Percentiles rank a stretch among this genome's conserved stretches.
Evolutionary conservation across 2,113 vertebrate genomes (phyloP).

Genomic region (Orthonyx spaldingii): DNA sequence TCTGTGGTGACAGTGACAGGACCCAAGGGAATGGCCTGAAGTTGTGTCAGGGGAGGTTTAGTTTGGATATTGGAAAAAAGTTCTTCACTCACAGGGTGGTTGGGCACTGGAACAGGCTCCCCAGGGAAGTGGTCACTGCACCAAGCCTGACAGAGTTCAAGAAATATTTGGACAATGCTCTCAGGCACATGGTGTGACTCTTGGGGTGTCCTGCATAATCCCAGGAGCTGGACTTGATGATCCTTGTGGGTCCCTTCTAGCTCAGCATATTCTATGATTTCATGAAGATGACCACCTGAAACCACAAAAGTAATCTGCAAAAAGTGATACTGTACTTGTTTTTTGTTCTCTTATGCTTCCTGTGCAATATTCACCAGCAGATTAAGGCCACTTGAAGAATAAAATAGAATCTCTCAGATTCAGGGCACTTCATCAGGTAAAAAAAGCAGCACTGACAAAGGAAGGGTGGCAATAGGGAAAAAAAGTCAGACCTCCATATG

Average conservation of each 20-base stretch:
- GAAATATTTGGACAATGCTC: background rate
- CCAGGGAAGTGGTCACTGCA: background rate
- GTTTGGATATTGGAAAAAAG: background rate
- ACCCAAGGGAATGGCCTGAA: fast-evolving
- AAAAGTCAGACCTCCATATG: background rate
- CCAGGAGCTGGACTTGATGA: background rate
- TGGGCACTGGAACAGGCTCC: background rate
- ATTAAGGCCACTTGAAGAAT: background rate
- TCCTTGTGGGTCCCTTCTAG: background rate
- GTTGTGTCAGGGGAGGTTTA: background rate
- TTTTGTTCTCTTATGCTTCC: background rate
- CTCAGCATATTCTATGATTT: background rate
- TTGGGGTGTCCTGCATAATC: background rate
- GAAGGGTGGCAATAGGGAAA: background rate
- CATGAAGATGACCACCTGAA: background rate
- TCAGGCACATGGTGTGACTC: no score
- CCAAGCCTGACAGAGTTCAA: background rate
- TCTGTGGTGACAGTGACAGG: fast-evolving
- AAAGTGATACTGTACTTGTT: background rate
- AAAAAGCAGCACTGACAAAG: background rate
- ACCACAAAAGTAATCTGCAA: background rate
- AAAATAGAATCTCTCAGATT: background rate
- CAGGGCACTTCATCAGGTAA: background rate
- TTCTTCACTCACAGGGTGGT: fast-evolving
- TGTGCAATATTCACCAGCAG: background rate